These are phyloP conservation scores for Paramisgurnus dabryanus DNA, from an alignment of 2,113 vertebrate species.

Conservation along the genomic window DNA sequence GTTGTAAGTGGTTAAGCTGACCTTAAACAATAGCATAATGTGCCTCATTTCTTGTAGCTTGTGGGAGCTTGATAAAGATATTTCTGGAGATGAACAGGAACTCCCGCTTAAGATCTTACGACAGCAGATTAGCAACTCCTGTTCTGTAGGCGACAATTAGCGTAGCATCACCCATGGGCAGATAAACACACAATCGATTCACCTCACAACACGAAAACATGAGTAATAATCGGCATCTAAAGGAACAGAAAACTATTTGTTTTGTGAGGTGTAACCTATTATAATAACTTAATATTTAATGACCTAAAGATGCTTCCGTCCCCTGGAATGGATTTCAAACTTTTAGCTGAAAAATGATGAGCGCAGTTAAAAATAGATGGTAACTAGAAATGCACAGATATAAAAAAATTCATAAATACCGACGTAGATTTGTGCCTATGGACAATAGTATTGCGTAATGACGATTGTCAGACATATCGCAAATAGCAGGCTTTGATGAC, in stretches of 20 bases:
- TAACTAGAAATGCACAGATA: no score
- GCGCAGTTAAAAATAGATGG: not conserved
- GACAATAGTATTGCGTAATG: no score
- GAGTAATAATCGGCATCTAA: conserved; percentile 13
- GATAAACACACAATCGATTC: conserved; percentile 30
- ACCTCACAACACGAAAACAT: conserved; percentile 24
- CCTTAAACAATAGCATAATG: conserved; percentile 36
- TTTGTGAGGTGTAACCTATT: conserved; percentile 51
- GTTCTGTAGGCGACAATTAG: conserved; percentile 35
- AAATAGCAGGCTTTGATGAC: no score
- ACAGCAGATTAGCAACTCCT: conserved; percentile 6
- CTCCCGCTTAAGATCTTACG: not conserved
- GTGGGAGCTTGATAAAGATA: conserved; percentile 35
- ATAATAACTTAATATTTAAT: conserved; percentile 52
- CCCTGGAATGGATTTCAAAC: conserved; percentile 14
- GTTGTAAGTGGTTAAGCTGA: conserved; percentile 22
- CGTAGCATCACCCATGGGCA: conserved; percentile 29
- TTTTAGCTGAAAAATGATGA: conserved; percentile 5
- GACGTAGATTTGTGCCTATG: no score
- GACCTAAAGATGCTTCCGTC: conserved; percentile 21
- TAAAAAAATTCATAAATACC: no score
- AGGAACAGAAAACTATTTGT: conserved; percentile 37
- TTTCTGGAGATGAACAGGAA: conserved; percentile 17
- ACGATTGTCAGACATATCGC: no score
- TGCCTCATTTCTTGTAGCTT: not conserved